Evolutionary conservation across 2,888 invertebrate genomes (phyloP).

Genomic region (Pimpla rufipes): DNA sequence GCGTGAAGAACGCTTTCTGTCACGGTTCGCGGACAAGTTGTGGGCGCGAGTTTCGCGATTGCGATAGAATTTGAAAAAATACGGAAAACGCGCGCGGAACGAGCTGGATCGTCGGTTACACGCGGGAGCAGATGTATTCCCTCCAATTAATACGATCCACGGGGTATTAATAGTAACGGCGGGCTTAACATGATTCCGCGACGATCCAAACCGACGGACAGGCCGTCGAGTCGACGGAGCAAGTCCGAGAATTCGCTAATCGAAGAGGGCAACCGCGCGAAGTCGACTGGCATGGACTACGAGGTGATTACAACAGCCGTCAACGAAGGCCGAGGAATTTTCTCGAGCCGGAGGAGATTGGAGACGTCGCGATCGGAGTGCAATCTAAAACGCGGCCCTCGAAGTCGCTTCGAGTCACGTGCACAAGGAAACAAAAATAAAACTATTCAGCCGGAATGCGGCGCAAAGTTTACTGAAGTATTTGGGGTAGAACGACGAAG

Average conservation of each 20-base stretch:
- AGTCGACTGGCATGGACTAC: conserved; percentile 64
- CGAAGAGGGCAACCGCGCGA: conserved; percentile 61
- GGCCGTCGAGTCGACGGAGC: conserved; percentile 69
- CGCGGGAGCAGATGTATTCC: conserved; percentile 32
- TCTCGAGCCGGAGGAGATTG: no score
- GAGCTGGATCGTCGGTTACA: not conserved
- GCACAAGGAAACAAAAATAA: no score
- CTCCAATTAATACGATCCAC: conserved; percentile 16
- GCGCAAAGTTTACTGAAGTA: no score
- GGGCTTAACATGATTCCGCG: conserved; percentile 60
- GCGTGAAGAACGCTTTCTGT: conserved; percentile 16
- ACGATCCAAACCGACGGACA: conserved; percentile 66
- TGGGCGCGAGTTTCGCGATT: not conserved
- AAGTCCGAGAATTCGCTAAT: conserved; percentile 56
- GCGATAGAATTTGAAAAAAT: not conserved
- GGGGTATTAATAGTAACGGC: conserved; percentile 42
- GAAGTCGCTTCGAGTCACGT: no score
- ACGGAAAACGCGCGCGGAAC: not conserved
- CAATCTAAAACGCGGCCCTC: not conserved
- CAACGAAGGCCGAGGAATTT: not conserved
- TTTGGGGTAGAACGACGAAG: no score
- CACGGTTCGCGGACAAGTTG: not conserved
- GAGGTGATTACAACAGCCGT: conserved; percentile 63
- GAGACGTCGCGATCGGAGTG: not conserved
- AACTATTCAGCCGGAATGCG: no score